Percentiles rank a stretch among this genome's conserved stretches.
Conservation (phyloP, 2,113 vertebrate species). For the Emydura subglobosa region DNA sequence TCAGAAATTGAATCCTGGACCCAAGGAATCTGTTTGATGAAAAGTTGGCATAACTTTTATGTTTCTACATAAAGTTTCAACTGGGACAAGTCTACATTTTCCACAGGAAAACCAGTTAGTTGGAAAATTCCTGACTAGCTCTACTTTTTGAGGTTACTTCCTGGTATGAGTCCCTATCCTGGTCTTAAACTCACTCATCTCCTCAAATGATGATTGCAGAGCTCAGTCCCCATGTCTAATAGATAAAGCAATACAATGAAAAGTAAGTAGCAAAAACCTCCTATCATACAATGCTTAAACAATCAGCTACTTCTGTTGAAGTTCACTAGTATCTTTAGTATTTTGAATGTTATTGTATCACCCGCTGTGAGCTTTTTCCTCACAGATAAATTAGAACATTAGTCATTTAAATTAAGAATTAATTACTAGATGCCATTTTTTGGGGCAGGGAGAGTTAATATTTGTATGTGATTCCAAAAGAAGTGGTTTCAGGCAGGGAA, state of each 20-base stretch:
- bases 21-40: not conserved
- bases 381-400: not conserved
- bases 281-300: not conserved
- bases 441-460: not conserved
- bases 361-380: no score
- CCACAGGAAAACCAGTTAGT: not conserved
- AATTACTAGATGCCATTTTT: not conserved
- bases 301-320: not conserved
- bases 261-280: not conserved
- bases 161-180: not conserved
- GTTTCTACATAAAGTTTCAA: not conserved
- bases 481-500: not conserved
- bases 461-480: not conserved
- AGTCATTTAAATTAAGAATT: not conserved
- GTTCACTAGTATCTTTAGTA: not conserved
- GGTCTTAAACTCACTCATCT: not conserved
- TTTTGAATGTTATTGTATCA: not conserved
- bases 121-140: not conserved
- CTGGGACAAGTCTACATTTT: not conserved
- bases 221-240: not conserved
- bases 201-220: not conserved
- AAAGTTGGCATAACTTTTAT: not conserved
- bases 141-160: not conserved
- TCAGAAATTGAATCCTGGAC: not conserved
- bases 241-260: not conserved